These are phyloP conservation scores for Diadegma fenestrale DNA, from an alignment of 2,888 invertebrate genomes.

Conservation along the genomic window DNA sequence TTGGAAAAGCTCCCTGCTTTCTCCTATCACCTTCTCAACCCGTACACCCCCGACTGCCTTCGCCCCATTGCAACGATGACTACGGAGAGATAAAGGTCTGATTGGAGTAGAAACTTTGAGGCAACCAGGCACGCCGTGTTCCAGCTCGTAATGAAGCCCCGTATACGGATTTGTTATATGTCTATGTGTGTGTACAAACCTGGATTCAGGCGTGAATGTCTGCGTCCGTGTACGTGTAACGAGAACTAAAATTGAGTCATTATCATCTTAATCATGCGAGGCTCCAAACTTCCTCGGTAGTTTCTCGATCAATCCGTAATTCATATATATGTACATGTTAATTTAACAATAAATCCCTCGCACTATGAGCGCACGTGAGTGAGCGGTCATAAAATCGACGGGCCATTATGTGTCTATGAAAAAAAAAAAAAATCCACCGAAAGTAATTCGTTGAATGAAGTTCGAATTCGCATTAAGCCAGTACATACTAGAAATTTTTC, in stretches of 20 bases:
- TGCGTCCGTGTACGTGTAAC: conserved; percentile 13
- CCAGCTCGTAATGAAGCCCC: conserved; percentile 79
- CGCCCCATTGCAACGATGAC: conserved; percentile 69
- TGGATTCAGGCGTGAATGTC: conserved; percentile 1
- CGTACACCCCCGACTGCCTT: conserved; percentile 51
- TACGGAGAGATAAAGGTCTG: conserved; percentile 68
- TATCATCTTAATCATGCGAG: conserved; percentile 78
- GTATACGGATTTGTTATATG: conserved; percentile 71
- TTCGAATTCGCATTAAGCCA: neutral
- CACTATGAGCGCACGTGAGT: neutral
- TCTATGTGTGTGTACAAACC: conserved; percentile 1
- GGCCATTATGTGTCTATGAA: neutral
- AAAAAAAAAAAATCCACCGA: neutral
- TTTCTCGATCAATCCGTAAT: conserved; percentile 58
- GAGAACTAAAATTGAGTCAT: conserved; percentile 73
- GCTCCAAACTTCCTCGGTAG: conserved; percentile 69
- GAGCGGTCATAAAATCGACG: conserved; percentile 1
- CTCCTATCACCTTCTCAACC: conserved; percentile 53
- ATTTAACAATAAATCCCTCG: neutral
- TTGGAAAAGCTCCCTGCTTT: conserved; percentile 48
- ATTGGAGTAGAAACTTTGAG: conserved; percentile 81
- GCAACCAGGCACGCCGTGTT: conserved; percentile 69
- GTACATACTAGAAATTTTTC: neutral
- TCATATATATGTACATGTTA: neutral
- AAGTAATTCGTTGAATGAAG: neutral